These are phyloP conservation scores for Megaleporinus macrocephalus DNA, from an alignment of 2,113 vertebrate genomes.

Conservation along the genomic window DNA sequence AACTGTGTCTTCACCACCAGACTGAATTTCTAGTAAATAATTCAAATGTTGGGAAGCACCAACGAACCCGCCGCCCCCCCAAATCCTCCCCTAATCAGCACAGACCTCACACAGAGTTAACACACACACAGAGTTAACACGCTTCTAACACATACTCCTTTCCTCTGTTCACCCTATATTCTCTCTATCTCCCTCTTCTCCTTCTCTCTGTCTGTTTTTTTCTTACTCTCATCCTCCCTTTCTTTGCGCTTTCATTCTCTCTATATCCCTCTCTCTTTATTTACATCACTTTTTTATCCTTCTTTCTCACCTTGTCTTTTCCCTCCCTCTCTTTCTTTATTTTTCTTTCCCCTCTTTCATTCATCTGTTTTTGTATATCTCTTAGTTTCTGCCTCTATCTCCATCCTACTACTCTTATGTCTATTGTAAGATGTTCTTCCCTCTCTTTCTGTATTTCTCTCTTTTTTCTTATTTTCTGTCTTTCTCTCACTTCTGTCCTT, in stretches of 20 bases:
- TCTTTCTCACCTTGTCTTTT: too few species aligned
- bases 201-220: not conserved
- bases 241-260: too few species aligned
- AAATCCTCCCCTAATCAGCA: not conserved
- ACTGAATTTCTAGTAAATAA: not conserved
- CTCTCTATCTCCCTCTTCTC: not conserved
- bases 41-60: conserved; percentile 8
- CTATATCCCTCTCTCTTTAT: too few species aligned
- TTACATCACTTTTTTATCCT: too few species aligned
- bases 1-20: not conserved
- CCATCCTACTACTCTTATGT: not conserved
- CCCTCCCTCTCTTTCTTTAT: not conserved
- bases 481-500: not conserved
- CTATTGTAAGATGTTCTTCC: too few species aligned
- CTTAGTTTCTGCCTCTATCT: not conserved
- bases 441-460: too few species aligned
- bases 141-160: conserved; percentile 44
- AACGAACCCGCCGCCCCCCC: not conserved
- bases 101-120: conserved; percentile 62
- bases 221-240: not conserved
- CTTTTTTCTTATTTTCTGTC: not conserved
- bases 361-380: not conserved
- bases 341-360: too few species aligned
- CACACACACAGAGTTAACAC: conserved; percentile 64
- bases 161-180: not conserved